phyloP scores from a whole-genome alignment of 2,888 invertebrate species.

The Drosophila affinis region DNA sequence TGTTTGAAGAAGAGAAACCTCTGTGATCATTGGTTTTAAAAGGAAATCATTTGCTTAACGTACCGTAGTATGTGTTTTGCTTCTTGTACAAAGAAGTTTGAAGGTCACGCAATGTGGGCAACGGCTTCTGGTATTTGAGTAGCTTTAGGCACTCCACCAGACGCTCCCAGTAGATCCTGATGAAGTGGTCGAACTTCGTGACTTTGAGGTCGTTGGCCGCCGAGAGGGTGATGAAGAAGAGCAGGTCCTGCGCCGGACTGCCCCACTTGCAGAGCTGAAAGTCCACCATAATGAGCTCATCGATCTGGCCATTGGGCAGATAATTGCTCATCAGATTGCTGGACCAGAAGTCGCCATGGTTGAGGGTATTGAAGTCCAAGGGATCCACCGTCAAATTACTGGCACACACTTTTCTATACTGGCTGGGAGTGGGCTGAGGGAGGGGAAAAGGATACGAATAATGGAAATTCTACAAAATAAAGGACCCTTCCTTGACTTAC shows the following conservation, averaged over 20 bases:
- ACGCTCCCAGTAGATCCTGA: constrained; percentile 69
- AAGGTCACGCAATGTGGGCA: constrained; percentile 68
- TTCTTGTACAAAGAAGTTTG: constrained; percentile 61
- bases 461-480: too few relatives aligned
- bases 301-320: constrained; percentile 51
- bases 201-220: constrained; percentile 59
- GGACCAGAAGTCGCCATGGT: constrained; percentile 81
- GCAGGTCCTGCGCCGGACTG: constrained; percentile 70
- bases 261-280: constrained; percentile 77
- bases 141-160: constrained; percentile 65
- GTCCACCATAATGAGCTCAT: constrained; percentile 75
- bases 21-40: background rate
- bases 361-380: constrained; percentile 71
- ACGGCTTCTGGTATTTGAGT: constrained; percentile 55
- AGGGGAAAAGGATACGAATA: background rate
- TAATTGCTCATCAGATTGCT: constrained; percentile 81
- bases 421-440: constrained; percentile 59
- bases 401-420: constrained; percentile 51
- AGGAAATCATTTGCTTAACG: background rate
- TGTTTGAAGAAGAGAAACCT: constrained; percentile 3
- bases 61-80: constrained; percentile 55
- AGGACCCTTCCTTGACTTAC: constrained; percentile 41
- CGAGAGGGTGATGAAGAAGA: constrained; percentile 70
- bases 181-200: constrained; percentile 65
- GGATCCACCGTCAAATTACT: constrained; percentile 46